phyloP scores from a whole-genome alignment of 2,113 vertebrate species.

The Craseonycteris thonglongyai region DNA sequence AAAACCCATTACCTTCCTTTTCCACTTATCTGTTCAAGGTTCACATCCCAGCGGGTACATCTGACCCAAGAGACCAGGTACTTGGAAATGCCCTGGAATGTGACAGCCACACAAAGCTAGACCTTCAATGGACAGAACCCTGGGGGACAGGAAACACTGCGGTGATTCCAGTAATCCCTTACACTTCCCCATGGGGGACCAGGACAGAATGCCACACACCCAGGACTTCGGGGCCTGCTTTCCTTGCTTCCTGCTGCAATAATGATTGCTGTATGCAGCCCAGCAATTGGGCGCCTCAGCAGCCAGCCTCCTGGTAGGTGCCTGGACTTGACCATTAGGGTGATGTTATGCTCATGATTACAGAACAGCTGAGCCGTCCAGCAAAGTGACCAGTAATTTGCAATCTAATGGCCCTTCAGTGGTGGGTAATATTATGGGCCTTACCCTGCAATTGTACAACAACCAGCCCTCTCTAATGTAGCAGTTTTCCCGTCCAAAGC shows the following conservation, averaged over 20 bases:
- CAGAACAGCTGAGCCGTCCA: conserved; percentile 46
- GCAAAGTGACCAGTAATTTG: conserved; percentile 72
- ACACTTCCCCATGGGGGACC: neutral
- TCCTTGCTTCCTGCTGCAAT: conserved; percentile 49
- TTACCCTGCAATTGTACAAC: conserved; percentile 71
- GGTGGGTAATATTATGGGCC: conserved; percentile 59
- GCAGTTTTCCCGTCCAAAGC: conserved; percentile 71
- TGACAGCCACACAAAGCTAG: neutral
- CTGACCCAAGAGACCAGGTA: neutral
- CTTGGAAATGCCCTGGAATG: neutral
- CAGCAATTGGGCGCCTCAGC: conserved; percentile 65
- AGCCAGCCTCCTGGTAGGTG: conserved; percentile 64
- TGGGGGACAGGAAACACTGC: neutral
- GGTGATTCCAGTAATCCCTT: neutral
- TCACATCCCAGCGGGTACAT: neutral
- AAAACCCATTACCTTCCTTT: neutral
- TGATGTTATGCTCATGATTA: conserved; percentile 69
- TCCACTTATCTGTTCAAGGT: neutral
- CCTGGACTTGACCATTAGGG: conserved; percentile 61
- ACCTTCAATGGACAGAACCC: neutral
- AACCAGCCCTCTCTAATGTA: conserved; percentile 59
- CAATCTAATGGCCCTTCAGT: conserved; percentile 67
- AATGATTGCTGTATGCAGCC: conserved; percentile 44
- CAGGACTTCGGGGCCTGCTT: neutral
- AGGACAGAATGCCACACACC: conserved; percentile 1